Base-by-base conservation (phyloP, 2,888 invertebrate species). In the Mylabris sibirica region DNA sequence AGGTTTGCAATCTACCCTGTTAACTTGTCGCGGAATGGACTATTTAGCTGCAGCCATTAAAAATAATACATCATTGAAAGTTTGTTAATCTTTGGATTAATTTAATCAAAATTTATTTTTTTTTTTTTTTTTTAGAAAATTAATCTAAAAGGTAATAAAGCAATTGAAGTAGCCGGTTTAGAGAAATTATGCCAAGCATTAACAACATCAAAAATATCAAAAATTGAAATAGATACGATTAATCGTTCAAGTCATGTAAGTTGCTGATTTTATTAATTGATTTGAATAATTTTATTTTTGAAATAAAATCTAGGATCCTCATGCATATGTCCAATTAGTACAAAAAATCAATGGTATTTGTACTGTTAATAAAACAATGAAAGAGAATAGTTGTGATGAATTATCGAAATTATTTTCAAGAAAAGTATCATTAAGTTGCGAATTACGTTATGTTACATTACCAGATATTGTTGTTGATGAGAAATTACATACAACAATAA, bases 141-240 rank as follows among this genome's bases (percentile, higher is more conserved):
- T 5, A 84, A 84, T 73, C 69, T 84, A 22, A 82, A 81, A 74
- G 83, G 83, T 20, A 84, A 84, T 65, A 84, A 83, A 72, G 84
- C 82, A 12, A 82, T 84, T 67, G 82, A 82, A 75, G 75, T 79
- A 14, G 72, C 76, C 53, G 82, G 83, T 8, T 79, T 84, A 57
- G 82, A 83, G 66, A 77, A 75, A 35, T 69, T 84, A 17, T 82
- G 83, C 63, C 76, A 80, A 66, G 82, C 82, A 30, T 75, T 84
- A 62, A 82, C 82, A 41, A 80, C 81, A 67, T 81, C 83, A 1
- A 82, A 80, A 73, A 81, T 84, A 59, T 73, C 66, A 22, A 81
- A 80, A 74, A 78, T 84, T 63, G 83, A 83, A 77, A 78, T 84
- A 26, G 84, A 83, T 69, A 82, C 83, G 44, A 76, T 73, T 11